Evolutionary conservation across 92 coral and sea anemone species (phyloP).

Genomic region (Epizoanthus rinbou): DNA sequence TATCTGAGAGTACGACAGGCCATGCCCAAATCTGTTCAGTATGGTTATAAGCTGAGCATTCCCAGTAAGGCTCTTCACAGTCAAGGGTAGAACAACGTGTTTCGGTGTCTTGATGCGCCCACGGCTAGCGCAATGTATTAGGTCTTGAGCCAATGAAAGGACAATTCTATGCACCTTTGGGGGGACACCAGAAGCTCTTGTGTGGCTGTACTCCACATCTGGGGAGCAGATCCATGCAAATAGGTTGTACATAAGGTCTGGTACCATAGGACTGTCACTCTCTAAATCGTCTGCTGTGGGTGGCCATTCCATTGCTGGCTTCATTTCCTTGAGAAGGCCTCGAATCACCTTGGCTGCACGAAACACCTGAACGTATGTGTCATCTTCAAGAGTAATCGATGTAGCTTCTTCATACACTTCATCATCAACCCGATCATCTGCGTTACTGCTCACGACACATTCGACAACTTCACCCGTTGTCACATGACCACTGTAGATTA

Average conservation of each 20-base stretch:
- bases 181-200: conserved; percentile 50
- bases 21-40: conserved; percentile 67
- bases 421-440: conserved; percentile 36
- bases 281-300: conserved; percentile 60
- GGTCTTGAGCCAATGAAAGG: conserved; percentile 67
- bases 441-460: conserved; percentile 39
- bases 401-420: conserved; percentile 35
- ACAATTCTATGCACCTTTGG: conserved; percentile 52
- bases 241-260: conserved; percentile 67
- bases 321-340: conserved; percentile 52
- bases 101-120: conserved; percentile 68
- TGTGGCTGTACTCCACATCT: conserved; percentile 34
- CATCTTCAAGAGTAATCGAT: conserved; percentile 27
- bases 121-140: conserved; percentile 60
- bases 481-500: conserved; percentile 51
- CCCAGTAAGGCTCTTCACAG: conserved; percentile 74
- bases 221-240: conserved; percentile 64
- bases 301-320: conserved; percentile 65
- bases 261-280: conserved; percentile 51
- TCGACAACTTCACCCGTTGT: conserved; percentile 54
- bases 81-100: conserved; percentile 64
- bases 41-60: conserved; percentile 55
- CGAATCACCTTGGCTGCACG: conserved; percentile 58
- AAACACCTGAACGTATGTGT: conserved; percentile 55
- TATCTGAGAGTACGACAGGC: conserved; percentile 58